These are phyloP conservation scores for Pseudomyrmex flavicornis DNA, from an alignment of 1,140 invertebrate genomes.

Conservation along the genomic window DNA sequence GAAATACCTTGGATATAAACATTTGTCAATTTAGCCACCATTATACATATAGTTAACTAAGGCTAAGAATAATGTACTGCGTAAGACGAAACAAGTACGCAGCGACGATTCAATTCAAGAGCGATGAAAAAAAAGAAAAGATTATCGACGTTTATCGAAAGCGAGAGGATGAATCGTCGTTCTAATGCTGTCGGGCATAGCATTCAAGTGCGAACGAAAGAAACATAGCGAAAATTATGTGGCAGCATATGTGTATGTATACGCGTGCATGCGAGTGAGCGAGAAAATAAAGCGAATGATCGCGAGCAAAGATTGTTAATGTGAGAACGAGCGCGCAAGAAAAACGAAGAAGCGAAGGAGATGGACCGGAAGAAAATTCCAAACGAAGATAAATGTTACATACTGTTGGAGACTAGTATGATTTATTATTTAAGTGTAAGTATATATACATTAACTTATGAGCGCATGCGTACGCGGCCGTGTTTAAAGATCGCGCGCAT, in stretches of 20 bases:
- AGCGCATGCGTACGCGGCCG: conserved; percentile 24
- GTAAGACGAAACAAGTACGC: conserved; percentile 44
- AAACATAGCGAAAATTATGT: conserved; percentile 55
- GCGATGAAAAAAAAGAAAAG: not conserved
- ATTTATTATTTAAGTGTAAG: conserved; percentile 68
- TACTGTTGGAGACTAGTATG: conserved; percentile 69
- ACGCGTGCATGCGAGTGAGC: conserved; percentile 5
- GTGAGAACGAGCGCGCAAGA: conserved; percentile 11
- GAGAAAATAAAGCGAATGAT: not conserved
- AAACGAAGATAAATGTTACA: conserved; percentile 63
- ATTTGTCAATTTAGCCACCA: conserved; percentile 75
- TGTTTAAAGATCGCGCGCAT: not conserved
- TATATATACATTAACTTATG: conserved; percentile 60
- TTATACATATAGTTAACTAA: conserved; percentile 72
- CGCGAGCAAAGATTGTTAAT: not conserved
- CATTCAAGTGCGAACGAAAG: conserved; percentile 48
- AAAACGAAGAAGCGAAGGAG: conserved; percentile 8
- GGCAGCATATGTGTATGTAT: conserved; percentile 35
- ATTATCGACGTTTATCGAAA: conserved; percentile 61
- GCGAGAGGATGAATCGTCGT: conserved; percentile 58
- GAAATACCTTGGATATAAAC: conserved; percentile 72
- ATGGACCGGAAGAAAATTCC: conserved; percentile 58
- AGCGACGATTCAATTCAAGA: conserved; percentile 48
- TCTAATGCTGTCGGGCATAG: conserved; percentile 41
- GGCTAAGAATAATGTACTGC: conserved; percentile 52